Base-by-base conservation (phyloP, 2,888 invertebrate genomes). In the Oscheius sp. region DNA sequence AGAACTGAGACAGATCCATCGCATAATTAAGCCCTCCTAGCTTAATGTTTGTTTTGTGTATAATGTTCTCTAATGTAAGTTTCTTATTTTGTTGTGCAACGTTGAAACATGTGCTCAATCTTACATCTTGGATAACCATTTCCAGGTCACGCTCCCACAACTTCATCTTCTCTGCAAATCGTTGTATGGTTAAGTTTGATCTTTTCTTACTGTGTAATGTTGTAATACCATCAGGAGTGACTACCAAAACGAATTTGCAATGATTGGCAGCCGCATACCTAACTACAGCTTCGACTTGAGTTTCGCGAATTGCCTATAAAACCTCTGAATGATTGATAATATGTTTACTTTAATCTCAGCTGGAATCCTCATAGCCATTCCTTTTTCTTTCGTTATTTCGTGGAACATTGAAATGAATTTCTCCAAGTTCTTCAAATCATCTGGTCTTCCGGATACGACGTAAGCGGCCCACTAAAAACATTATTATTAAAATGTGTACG, bases 101-200 rank as follows among this genome's bases (percentile, higher is more conserved):
- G 16, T 59, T 76, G 18, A 29, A 16, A 5, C 76, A 84, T 12
- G 76, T 84, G 1, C 61, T 68, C 72, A 83, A 68, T 52, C 76
- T 81, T 46, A 87, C 43, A 46, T 86, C 84, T 55, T 86, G 86
- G 7, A 84, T 83, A 43, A 82, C 73, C 45, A 86, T 74, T 0
- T 52, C 23, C n/a, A 69, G 75, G n/a, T 73, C 29, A 9, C 73
- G 77, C 58, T 86, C 86, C 70, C 61, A 29, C n/a, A 76, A 29
- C 70, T 78, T 80, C 43, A 77, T 53, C 23, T 63, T 70, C n/a
- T 75, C 74, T 75, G 58, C 12, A 72, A 71, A 21, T 23, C n/a
- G n/a, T n/a, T n/a, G 35, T 35, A 35, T 35, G 5, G 9, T 6
- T 35, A 35, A 35, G 9, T 35, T 9, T 35, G 9, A 35, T 6